Evolutionary conservation across 1,140 invertebrate genomes (phyloP).

Genomic region (Ostrea edulis): DNA sequence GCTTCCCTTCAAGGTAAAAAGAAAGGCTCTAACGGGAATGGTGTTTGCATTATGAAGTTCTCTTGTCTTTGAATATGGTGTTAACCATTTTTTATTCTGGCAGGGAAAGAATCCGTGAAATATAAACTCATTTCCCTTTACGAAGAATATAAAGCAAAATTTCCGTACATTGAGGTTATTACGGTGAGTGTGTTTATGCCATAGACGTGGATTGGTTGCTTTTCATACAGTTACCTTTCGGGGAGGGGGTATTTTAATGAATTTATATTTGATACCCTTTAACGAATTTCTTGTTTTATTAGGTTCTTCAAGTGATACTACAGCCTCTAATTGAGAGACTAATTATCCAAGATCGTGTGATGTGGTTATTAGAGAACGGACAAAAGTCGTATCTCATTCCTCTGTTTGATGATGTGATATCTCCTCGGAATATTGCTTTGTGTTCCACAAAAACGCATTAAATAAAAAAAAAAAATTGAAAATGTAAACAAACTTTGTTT

Average conservation of each 20-base stretch:
- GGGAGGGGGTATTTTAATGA: background rate
- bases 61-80: background rate
- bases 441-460: constrained; percentile 56
- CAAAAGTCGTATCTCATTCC: constrained; percentile 58
- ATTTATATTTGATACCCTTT: background rate
- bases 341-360: constrained; percentile 66
- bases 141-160: background rate
- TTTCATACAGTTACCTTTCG: background rate
- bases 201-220: background rate
- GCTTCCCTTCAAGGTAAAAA: background rate
- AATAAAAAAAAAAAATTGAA: too few species aligned
- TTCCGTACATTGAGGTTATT: background rate
- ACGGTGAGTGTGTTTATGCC: background rate
- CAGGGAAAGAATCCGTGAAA: constrained; percentile 17
- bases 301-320: constrained; percentile 79
- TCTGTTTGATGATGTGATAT: constrained; percentile 71
- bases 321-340: constrained; percentile 78
- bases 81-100: background rate
- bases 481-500: too few species aligned
- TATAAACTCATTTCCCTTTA: background rate
- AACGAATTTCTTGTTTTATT: constrained; percentile 23
- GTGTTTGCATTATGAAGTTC: too few species aligned
- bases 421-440: constrained; percentile 70
- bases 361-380: constrained; percentile 65
- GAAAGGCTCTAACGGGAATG: too few species aligned